phyloP scores from a whole-genome alignment of 2,113 vertebrate species.

The Oncorhynchus kisutch region DNA sequence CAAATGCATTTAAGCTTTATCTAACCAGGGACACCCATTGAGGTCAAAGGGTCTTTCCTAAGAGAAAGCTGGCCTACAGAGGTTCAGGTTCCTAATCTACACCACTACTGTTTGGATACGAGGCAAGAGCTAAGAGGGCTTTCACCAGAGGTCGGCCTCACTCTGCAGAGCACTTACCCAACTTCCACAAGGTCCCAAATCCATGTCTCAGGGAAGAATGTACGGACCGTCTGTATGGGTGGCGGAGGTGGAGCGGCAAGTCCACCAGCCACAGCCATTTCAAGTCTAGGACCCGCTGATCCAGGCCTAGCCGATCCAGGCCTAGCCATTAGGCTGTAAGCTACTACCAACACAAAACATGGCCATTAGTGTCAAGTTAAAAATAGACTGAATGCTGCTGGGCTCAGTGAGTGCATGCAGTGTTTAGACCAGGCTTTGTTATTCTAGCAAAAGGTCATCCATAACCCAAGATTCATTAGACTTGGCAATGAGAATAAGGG shows the following conservation, averaged over 20 bases:
- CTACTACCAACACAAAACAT: neutral
- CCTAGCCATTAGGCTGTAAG: neutral
- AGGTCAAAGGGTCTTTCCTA: neutral
- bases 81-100: too few species aligned
- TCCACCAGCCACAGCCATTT: neutral
- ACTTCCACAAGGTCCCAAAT: constrained; percentile 78
- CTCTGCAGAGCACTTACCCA: constrained; percentile 66
- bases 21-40: neutral
- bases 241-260: neutral
- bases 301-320: too few species aligned
- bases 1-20: too few species aligned
- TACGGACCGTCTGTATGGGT: constrained; percentile 60
- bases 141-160: too few species aligned
- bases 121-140: too few species aligned
- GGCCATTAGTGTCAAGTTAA: too few species aligned
- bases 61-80: neutral
- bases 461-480: constrained; percentile 38
- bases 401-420: too few species aligned
- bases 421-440: too few species aligned
- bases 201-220: constrained; percentile 85
- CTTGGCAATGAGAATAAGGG: constrained; percentile 61
- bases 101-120: too few species aligned
- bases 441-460: neutral
- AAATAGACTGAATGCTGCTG: too few species aligned
- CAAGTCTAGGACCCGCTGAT: neutral